Evolutionary conservation across 2,797 vertebrate genomes (phyloP).

Genomic region (Lemur catta): DNA sequence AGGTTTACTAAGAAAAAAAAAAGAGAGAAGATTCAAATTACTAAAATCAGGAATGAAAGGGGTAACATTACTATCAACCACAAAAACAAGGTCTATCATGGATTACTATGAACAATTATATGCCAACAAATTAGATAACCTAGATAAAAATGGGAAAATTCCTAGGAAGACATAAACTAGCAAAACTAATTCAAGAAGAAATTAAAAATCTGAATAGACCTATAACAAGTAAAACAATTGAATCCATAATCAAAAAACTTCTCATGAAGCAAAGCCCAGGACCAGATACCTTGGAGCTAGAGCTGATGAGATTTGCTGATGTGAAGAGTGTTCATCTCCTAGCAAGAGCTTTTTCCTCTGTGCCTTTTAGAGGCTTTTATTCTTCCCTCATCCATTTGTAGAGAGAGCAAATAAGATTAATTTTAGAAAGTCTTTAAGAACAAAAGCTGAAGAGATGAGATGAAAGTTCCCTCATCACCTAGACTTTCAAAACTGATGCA

Average conservation of each 20-base stretch:
- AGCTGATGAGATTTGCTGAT: conserved; percentile 11
- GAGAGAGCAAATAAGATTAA: not conserved
- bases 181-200: not conserved
- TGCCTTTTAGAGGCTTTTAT: conserved; percentile 58
- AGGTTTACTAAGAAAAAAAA: not conserved
- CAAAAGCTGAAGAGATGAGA: conserved; percentile 41
- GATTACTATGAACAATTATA: not conserved
- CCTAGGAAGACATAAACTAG: not conserved
- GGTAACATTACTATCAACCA: not conserved
- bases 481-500: conserved; percentile 8
- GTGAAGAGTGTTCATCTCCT: conserved; percentile 12
- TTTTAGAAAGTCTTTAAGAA: conserved; percentile 70
- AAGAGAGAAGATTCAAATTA: not conserved
- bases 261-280: not conserved
- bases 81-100: not conserved
- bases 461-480: not conserved
- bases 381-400: conserved; percentile 64
- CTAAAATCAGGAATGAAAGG: not conserved
- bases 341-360: not conserved
- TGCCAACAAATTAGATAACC: not conserved
- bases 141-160: not conserved
- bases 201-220: not conserved
- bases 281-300: not conserved
- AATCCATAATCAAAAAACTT: not conserved
- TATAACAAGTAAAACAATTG: not conserved